Conservation (phyloP, 30 jellyfish, hydroid and myxozoan genomes). For the Rhopilema esculentum region DNA sequence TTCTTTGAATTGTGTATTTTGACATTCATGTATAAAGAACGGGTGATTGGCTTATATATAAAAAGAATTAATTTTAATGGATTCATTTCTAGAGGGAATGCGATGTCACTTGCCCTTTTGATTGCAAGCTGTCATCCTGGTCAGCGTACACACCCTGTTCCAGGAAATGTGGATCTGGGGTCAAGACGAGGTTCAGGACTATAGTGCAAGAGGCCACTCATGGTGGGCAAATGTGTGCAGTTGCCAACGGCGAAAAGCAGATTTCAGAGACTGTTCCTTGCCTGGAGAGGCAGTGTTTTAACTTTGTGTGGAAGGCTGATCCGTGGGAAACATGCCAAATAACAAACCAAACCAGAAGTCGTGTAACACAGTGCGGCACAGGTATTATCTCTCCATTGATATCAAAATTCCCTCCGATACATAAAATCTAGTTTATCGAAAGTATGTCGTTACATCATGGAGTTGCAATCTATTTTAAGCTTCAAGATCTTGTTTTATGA, state of each 20-base stretch:
- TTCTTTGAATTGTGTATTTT: too few species aligned
- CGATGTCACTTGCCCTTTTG: conserved; percentile 53
- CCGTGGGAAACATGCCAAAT: conserved; percentile 58
- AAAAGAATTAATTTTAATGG: neutral
- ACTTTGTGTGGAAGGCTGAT: conserved; percentile 57
- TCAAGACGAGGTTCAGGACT: conserved; percentile 53
- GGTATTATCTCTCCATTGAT: conserved; percentile 20
- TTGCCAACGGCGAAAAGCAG: conserved; percentile 8
- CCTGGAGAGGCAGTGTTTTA: conserved; percentile 38
- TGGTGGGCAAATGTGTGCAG: conserved; percentile 58
- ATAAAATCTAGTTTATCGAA: too few species aligned
- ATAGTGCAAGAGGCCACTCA: conserved; percentile 66
- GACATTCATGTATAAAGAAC: too few species aligned
- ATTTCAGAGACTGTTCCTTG: conserved; percentile 58
- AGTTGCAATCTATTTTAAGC: too few species aligned
- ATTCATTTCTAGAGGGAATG: conserved; percentile 41
- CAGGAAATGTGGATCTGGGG: conserved; percentile 72
- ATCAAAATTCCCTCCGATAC: neutral
- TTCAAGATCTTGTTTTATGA: too few species aligned
- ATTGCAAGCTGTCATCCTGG: conserved; percentile 76
- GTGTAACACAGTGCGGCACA: conserved; percentile 64
- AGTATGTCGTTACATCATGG: too few species aligned
- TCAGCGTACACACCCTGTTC: conserved; percentile 60
- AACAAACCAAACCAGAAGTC: conserved; percentile 51
- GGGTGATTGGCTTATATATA: too few species aligned